Evolutionary conservation across 2,113 vertebrate species (phyloP), one percentile per base, ranked within the genome.

Genomic region (Tachuris rubrigastra): DNA sequence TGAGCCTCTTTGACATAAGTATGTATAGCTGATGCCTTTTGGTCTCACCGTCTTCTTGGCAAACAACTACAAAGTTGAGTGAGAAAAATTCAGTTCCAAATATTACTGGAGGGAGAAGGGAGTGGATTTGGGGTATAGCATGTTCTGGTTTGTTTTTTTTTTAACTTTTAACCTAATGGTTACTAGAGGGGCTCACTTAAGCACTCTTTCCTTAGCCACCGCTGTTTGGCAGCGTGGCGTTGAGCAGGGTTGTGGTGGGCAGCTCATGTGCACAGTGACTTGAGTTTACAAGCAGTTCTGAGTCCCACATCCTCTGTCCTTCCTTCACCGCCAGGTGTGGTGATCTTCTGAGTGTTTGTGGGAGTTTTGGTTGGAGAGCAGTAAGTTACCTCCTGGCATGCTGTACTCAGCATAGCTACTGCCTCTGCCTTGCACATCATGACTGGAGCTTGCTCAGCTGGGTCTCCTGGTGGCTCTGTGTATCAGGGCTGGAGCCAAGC

Each of bases 181-280:
- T 5, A 12, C 6, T 19, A 24, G 22, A 28, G 46, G 27, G 35
- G 35, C 27, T 87, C 47, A 39, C 0, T 2, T 41, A 27, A 69
- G 19, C 16, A 25, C 1, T 2, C 12, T 75, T 25, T 55, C 2
- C 0, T 25, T 49, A 30, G 31, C 37, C 4, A 6, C 22, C 2
- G 2, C 46, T 21, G 2, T 55, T 60, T 44, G 41, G 20, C 37
- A 41, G n/a, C 1, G 19, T 67, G 73, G 30, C 39, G 25, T 53
- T 58, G 71, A 41, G 37, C 6, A 3, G 25, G 10, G 25, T 4
- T n/a, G n/a, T 3, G 5, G n/a, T 56, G 56, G 55, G 15, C 1
- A 2, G 14, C 42, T 63, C 3, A 0, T 17, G 10, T 41, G 50
- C 1, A 2, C 37, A 35, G 18, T 42, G 59, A 68, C 35, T 31